phyloP scores from a whole-genome alignment of 2,888 invertebrate genomes.

The Boloria euphrosyne region DNA sequence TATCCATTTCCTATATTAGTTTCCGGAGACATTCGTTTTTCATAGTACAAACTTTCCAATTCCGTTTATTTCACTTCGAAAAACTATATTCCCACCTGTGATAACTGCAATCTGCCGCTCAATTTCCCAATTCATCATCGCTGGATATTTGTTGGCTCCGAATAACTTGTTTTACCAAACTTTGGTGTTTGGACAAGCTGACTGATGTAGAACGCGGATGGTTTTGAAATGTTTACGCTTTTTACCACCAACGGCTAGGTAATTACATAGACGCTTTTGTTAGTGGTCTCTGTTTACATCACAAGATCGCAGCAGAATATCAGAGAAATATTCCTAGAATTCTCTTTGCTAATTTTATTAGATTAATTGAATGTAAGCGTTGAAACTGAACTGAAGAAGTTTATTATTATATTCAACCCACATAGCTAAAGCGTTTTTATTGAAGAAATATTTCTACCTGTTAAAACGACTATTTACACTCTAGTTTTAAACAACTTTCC shows the following conservation, averaged over 20 bases:
- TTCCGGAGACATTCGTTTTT: constrained; percentile 9
- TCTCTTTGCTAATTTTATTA: constrained; percentile 12
- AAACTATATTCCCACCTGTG: constrained; percentile 6
- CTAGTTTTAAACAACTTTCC: too few relatives aligned
- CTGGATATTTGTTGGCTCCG: constrained; percentile 27
- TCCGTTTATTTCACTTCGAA: constrained; percentile 17
- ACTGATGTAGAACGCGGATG: constrained; percentile 54
- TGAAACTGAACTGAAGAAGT: constrained; percentile 4
- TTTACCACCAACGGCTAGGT: constrained; percentile 37
- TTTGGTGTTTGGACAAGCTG: constrained; percentile 59
- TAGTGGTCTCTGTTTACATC: constrained; percentile 16
- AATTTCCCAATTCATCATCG: constrained; percentile 41
- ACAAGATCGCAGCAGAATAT: constrained; percentile 1
- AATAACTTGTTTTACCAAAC: constrained; percentile 32
- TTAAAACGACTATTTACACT: too few relatives aligned
- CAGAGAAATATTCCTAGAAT: constrained; percentile 17
- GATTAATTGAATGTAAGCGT: constrained; percentile 10
- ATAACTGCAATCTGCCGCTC: constrained; percentile 16
- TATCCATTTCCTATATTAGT: constrained; percentile 16
- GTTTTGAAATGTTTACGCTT: constrained; percentile 61
- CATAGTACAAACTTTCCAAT: constrained; percentile 12
- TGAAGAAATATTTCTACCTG: too few relatives aligned
- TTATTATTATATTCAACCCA: too few relatives aligned
- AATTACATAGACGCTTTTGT: constrained; percentile 34
- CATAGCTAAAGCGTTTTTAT: too few relatives aligned